These are phyloP conservation scores for Myotis davidii DNA, from an alignment of 2,113 vertebrate species.

Conservation along the genomic window DNA sequence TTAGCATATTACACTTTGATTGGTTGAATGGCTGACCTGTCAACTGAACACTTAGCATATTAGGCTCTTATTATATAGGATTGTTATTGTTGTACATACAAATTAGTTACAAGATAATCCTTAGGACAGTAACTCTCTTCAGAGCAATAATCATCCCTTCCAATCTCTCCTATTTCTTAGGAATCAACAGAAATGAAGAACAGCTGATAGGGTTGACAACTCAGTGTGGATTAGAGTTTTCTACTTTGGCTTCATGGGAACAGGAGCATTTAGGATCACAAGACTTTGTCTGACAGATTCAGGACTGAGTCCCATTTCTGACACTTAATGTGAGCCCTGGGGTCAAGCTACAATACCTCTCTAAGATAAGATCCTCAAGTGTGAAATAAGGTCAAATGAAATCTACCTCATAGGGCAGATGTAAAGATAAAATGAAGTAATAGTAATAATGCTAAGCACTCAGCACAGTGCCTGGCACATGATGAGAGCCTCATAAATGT, in stretches of 20 bases:
- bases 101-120: background rate
- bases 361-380: slow-evolving; percentile 29
- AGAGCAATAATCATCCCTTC: background rate
- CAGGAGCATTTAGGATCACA: background rate
- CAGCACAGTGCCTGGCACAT: slow-evolving; percentile 65
- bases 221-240: background rate
- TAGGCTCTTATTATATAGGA: background rate
- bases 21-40: too few species aligned
- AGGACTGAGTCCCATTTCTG: background rate
- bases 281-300: background rate
- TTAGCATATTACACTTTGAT: too few species aligned
- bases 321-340: background rate
- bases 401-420: background rate
- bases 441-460: slow-evolving; percentile 66
- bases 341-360: background rate
- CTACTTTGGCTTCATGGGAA: background rate
- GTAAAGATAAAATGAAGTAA: slow-evolving; percentile 48
- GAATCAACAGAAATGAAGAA: background rate
- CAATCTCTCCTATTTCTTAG: background rate
- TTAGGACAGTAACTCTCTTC: background rate
- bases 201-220: background rate
- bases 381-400: slow-evolving; percentile 18
- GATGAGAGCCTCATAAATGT: slow-evolving; percentile 63
- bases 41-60: too few species aligned
- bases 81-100: background rate